These are phyloP conservation scores for Syngnathus scovelli DNA, from an alignment of 2,113 vertebrate species.

Conservation along the genomic window DNA sequence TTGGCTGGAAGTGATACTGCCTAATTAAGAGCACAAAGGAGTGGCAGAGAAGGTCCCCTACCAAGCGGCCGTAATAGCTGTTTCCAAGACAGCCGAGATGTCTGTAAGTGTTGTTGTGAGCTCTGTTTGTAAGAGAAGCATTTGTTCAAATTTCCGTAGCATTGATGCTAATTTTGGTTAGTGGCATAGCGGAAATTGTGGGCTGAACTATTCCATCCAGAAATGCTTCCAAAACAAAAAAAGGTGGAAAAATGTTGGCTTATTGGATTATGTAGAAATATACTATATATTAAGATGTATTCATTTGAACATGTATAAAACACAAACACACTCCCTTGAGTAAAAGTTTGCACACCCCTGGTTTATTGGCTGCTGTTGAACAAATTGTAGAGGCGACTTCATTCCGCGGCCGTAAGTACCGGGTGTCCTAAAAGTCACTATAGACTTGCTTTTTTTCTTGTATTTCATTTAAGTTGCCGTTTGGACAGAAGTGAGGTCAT, in stretches of 20 bases:
- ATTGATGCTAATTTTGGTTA: constrained; percentile 47
- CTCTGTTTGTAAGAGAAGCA: not conserved
- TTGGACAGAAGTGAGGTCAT: not conserved
- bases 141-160: not conserved
- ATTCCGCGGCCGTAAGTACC: not conserved
- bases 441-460: not conserved
- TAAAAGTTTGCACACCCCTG: not conserved
- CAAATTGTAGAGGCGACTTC: not conserved
- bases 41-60: not conserved
- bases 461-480: not conserved
- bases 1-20: not conserved
- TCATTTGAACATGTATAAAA: not conserved
- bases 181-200: too few relatives aligned
- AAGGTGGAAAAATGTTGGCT: too few relatives aligned
- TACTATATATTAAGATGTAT: too few relatives aligned
- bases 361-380: not conserved
- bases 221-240: too few relatives aligned
- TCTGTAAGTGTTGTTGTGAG: not conserved
- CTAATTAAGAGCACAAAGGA: not conserved
- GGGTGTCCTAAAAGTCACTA: not conserved
- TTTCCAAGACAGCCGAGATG: not conserved
- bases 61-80: not conserved
- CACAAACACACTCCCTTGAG: too few relatives aligned
- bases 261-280: too few relatives aligned
- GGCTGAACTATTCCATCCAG: too few relatives aligned